These are phyloP conservation scores for Myrmecobius fasciatus DNA, from an alignment of 2,113 vertebrate species.

Conservation along the genomic window DNA sequence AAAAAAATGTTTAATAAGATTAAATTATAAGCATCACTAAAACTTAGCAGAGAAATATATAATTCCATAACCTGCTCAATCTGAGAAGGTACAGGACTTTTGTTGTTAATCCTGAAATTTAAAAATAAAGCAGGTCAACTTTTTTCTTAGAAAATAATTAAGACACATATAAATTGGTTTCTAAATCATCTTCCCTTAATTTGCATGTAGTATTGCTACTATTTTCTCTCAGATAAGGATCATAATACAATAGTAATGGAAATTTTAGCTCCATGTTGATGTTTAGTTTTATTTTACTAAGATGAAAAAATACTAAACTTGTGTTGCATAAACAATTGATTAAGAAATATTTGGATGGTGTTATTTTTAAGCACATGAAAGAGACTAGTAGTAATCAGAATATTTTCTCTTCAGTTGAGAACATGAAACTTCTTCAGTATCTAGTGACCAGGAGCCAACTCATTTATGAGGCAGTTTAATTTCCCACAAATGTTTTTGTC, in stretches of 20 bases:
- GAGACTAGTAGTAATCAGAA: background rate
- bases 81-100: slow-evolving; percentile 15
- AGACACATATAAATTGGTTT: background rate
- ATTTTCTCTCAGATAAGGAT: background rate
- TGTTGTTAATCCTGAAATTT: background rate
- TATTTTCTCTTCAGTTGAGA: slow-evolving; percentile 16
- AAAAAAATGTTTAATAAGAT: background rate
- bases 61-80: background rate
- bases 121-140: background rate
- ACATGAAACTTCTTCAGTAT: background rate
- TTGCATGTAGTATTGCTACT: background rate
- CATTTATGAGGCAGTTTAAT: slow-evolving; percentile 9
- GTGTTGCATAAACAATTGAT: slow-evolving; percentile 21
- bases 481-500: slow-evolving; percentile 28
- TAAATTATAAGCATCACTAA: slow-evolving; percentile 8
- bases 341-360: background rate
- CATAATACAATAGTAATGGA: slow-evolving; percentile 16
- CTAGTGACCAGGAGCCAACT: background rate
- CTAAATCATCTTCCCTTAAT: background rate
- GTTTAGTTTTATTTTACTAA: slow-evolving; percentile 32
- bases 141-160: background rate
- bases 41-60: slow-evolving; percentile 21
- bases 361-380: background rate
- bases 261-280: background rate
- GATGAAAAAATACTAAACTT: slow-evolving; percentile 25